Percentiles rank a stretch among this genome's conserved stretches.
These are phyloP conservation scores for Sylvilagus bachmani DNA, from an alignment of 2,113 vertebrate genomes.

Conservation along the genomic window DNA sequence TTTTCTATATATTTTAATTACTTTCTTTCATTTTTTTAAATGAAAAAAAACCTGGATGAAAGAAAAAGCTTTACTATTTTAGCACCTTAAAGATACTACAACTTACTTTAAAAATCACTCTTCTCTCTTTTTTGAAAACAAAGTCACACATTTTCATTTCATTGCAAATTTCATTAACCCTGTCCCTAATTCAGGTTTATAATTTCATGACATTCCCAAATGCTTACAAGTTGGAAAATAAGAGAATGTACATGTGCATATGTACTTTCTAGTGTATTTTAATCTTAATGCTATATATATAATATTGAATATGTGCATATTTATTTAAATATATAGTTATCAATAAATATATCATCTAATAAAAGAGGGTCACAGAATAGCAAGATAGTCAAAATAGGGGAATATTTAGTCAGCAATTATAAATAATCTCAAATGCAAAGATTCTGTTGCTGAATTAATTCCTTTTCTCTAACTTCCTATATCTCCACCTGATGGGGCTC, in stretches of 20 bases:
- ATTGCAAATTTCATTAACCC: neutral
- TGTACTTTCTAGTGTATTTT: neutral
- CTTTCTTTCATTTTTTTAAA: slow-evolving; percentile 34
- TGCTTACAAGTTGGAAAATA: neutral
- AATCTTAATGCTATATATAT: neutral
- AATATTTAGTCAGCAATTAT: neutral
- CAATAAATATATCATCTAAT: neutral
- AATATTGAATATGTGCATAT: neutral
- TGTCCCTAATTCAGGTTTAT: neutral
- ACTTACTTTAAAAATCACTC: neutral
- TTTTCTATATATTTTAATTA: neutral
- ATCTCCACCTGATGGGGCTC: neutral
- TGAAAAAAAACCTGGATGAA: neutral
- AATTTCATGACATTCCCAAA: neutral
- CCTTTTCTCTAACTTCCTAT: neutral
- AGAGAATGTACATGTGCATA: neutral
- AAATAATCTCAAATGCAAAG: neutral
- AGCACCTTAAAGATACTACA: neutral
- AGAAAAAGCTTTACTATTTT: neutral
- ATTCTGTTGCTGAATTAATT: neutral
- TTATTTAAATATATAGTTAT: neutral
- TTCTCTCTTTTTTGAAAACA: neutral
- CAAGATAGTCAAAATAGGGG: neutral
- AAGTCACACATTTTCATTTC: neutral
- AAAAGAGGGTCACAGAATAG: neutral